Evolutionary conservation across 2,888 invertebrate species (phyloP).

Genomic region (Mongoloraphidia duomilia): DNA sequence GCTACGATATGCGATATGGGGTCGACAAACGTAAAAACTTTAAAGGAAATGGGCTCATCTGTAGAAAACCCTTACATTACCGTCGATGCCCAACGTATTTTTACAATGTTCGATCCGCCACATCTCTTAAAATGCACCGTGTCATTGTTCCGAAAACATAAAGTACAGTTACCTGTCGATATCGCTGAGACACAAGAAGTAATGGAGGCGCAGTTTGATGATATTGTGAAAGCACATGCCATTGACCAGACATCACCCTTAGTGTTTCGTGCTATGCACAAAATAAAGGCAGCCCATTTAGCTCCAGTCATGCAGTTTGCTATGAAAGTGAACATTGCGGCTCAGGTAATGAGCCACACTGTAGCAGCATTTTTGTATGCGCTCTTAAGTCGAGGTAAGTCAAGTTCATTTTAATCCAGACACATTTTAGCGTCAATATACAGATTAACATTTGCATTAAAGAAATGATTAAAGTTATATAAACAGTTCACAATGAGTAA

Average conservation of each 20-base stretch:
- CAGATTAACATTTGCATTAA: no score
- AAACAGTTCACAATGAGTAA: no score
- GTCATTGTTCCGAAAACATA: conserved; percentile 10
- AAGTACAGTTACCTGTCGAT: conserved; percentile 7
- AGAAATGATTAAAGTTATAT: no score
- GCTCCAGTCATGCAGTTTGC: conserved; percentile 12
- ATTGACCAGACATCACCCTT: conserved; percentile 9
- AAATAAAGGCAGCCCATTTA: conserved; percentile 12
- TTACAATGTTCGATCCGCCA: conserved; percentile 10
- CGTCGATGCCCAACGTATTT: conserved; percentile 3
- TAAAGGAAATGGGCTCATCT: conserved; percentile 6
- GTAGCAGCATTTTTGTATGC: conserved; percentile 11
- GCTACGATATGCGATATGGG: conserved; percentile 14
- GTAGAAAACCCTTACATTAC: not conserved
- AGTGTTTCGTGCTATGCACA: conserved; percentile 9
- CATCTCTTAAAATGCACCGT: conserved; percentile 10
- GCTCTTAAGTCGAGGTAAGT: conserved; percentile 9
- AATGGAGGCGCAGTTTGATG: conserved; percentile 8
- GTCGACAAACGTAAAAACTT: conserved; percentile 10
- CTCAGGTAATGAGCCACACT: conserved; percentile 12
- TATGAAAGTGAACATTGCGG: conserved; percentile 17
- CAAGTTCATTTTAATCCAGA: not conserved
- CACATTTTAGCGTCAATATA: no score
- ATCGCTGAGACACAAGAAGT: not conserved
- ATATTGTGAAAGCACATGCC: conserved; percentile 7